Evolutionary conservation across 2,113 vertebrate species (phyloP), one percentile per base, ranked within the genome.

Genomic region (Microcebus ravelobensis): DNA sequence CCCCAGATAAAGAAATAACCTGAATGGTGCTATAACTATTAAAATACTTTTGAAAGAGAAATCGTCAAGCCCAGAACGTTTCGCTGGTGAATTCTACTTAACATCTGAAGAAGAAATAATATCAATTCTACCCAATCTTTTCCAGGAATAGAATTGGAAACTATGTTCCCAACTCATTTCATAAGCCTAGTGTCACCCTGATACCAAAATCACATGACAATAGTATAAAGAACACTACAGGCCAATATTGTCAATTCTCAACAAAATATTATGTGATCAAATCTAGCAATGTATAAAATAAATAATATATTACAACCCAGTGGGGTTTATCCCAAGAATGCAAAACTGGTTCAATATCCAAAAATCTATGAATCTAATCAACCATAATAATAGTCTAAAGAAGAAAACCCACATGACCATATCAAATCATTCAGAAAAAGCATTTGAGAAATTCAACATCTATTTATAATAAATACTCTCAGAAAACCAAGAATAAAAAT

Each of bases 391-490:
- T n/a, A 86, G 25, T 85, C 23, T 36, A 77, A 76, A 83, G 52
- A 76, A 86, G 52, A 90, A 89, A 86, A 85, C 25, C 6, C 20
- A 71, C 29, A 67, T 6, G 11, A 88, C 45, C 45, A 34, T 15
- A 90, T 76, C 13, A 63, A 86, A 6, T 59, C n/a, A 89, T 70
- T 3, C 1, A 81, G 27, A 76, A 89, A 82, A 92, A 45, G 10
- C n/a, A 74, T 84, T 27, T 73, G 63, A 94, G 61, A 92, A 90
- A 90, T 90, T 71, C 63, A 87, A 39, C 21, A 80, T 90, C 74
- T 90, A 18, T 81, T 83, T 42, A 20, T 29, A 92, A 84, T n/a
- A 94, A 68, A 65, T 59, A 90, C 7, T 88, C 48, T 55, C 14
- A 63, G 63, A 50, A 92, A 92, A 70, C 42, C 55, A 91, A 59